phyloP scores from a whole-genome alignment of 1,140 invertebrate species.

The Polypedilum pembai region DNA sequence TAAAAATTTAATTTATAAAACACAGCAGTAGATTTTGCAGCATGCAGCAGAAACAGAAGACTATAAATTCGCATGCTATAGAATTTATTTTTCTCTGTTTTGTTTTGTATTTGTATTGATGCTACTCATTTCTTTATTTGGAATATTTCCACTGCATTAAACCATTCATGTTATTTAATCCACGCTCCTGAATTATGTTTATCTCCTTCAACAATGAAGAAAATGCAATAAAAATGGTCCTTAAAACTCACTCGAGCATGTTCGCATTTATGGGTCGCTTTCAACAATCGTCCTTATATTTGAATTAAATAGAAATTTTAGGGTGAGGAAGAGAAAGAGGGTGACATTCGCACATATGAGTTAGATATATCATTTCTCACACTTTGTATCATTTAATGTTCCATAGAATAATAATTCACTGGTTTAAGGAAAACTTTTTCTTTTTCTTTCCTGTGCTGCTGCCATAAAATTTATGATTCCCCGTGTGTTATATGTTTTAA shows the following conservation, averaged over 20 bases:
- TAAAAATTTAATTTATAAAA: too few relatives aligned
- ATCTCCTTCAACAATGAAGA: neutral
- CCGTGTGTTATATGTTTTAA: slow-evolving; percentile 18
- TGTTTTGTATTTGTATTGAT: too few relatives aligned
- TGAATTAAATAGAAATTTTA: too few relatives aligned
- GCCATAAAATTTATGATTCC: slow-evolving; percentile 15
- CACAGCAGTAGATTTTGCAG: neutral
- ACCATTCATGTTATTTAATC: slow-evolving; percentile 17
- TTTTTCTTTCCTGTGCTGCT: neutral
- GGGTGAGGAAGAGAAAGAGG: neutral
- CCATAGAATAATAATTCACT: slow-evolving; percentile 24
- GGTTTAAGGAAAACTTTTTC: slow-evolving; percentile 4
- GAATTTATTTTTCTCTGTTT: too few relatives aligned
- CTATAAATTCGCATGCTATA: slow-evolving; percentile 1
- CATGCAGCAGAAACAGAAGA: neutral
- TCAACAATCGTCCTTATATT: neutral
- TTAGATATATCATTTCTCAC: slow-evolving; percentile 26
- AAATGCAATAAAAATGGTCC: slow-evolving; percentile 28
- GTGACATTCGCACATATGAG: neutral
- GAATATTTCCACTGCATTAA: slow-evolving; percentile 28
- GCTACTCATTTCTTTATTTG: neutral
- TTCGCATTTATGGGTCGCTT: slow-evolving; percentile 20
- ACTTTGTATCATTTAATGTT: slow-evolving; percentile 28
- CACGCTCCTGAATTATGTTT: slow-evolving; percentile 24
- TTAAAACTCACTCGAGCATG: slow-evolving; percentile 28